Base-by-base conservation (phyloP, 2,797 vertebrate species). In the Amniataba percoides region DNA sequence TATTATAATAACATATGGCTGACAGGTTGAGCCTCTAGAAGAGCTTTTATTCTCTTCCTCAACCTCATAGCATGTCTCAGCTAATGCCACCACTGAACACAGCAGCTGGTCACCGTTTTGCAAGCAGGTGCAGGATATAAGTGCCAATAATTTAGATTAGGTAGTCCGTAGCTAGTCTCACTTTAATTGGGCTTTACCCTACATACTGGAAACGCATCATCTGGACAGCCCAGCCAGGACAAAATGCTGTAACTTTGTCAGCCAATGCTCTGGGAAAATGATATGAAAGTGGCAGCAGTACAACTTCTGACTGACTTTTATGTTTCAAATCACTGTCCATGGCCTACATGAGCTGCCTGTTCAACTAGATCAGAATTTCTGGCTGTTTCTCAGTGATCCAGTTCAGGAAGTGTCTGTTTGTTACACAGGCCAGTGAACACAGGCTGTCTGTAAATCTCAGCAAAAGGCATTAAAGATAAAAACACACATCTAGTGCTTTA, bases 171-270 rank as follows among this genome's bases (percentile, higher is more conserved):
- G 78, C 59, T 49, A 59, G 85, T 84, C 77, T 90, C 87, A 66
- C 74, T 93, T 93, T 93, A 94, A 94, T 89, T 91, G 81, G 84
- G 78, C 84, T 21, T 93, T 93, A 84, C 74, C 93, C 93, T 89
- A 92, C 78, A 89, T 94, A 80, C 82, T 78, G 65, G 34, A 71
- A 40, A 71, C 59, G 84, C 87, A 89, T 90, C 83, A 88, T 72
- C 48, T 86, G 75, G 68, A 74, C 31, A 10, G 48, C 1, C 39
- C 40, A 79, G 67, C 71, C 72, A 46, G 77, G 36, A 69, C 57
- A 52, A 62, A 69, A 62, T 42, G 27, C 63, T 52, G 58, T 58
- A 42, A 2, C 48, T 42, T 34, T 69, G n/a, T 60, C 68, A 58
- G 53, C 68, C 51, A 62, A 0, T 72, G 25, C 46, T 63, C 21